A percentile compares a stretch with the other conserved stretches of the same genome.
phyloP scores from a whole-genome alignment of 2,797 vertebrate genomes.

The Ctenopoma kingsleyae region DNA sequence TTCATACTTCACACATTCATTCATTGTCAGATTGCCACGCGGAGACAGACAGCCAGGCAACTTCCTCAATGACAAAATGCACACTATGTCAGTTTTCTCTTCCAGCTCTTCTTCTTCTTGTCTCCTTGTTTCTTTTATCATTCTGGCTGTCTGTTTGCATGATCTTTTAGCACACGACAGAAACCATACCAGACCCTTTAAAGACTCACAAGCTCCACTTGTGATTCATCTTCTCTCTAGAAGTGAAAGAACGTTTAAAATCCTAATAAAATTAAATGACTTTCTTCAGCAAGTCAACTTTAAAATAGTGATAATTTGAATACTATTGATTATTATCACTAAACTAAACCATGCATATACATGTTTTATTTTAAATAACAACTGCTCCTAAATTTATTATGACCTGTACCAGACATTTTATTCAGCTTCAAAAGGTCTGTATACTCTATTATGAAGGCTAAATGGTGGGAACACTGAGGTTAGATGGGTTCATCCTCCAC shows the following conservation, averaged over 20 bases:
- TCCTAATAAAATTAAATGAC: conserved; percentile 1
- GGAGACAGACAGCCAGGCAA: conserved; percentile 24
- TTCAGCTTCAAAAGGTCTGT: conserved; percentile 23
- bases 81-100: conserved; percentile 41
- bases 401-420: conserved; percentile 20
- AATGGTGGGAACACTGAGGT: conserved; percentile 38
- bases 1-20: conserved; percentile 13
- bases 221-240: conserved; percentile 31
- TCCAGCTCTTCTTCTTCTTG: conserved; percentile 21
- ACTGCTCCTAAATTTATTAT: background rate
- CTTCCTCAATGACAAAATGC: conserved; percentile 43
- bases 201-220: conserved; percentile 21
- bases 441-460: conserved; percentile 24
- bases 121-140: conserved; percentile 58
- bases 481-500: conserved; percentile 32
- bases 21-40: conserved; percentile 25
- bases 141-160: conserved; percentile 45
- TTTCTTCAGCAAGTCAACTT: background rate
- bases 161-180: conserved; percentile 42
- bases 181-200: conserved; percentile 46
- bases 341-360: background rate
- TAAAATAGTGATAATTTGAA: background rate
- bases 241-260: conserved; percentile 1
- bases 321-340: background rate
- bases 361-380: background rate